Evolutionary conservation across 2,113 vertebrate genomes (phyloP).

Genomic region (Onychostruthus taczanowskii): DNA sequence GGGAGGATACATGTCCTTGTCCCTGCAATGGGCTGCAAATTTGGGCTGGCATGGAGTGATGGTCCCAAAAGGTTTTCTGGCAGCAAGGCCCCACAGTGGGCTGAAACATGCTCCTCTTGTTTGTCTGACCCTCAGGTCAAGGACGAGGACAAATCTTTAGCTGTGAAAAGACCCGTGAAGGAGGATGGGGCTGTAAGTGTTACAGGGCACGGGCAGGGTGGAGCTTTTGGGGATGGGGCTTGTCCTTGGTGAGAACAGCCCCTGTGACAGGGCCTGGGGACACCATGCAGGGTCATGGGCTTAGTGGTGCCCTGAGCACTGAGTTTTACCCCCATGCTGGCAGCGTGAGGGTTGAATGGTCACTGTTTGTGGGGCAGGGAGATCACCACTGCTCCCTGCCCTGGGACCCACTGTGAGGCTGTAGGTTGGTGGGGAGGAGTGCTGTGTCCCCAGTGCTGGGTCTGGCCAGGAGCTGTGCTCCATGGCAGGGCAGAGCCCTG

Average conservation of each 20-base stretch:
- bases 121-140: conserved; percentile 75
- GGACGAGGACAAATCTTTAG: conserved; percentile 76
- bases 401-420: background rate
- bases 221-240: background rate
- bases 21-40: background rate
- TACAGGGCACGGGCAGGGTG: background rate
- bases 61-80: background rate
- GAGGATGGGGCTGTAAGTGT: conserved; percentile 79
- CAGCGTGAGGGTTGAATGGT: background rate
- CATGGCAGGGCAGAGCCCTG: background rate
- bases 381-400: background rate
- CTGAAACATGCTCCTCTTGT: conserved; percentile 20
- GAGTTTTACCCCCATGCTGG: background rate
- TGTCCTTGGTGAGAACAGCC: background rate
- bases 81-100: background rate
- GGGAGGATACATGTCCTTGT: background rate
- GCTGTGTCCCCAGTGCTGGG: background rate
- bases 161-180: conserved; percentile 63
- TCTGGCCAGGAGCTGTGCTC: background rate
- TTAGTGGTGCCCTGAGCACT: background rate
- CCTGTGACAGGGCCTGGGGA: background rate
- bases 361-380: background rate
- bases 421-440: background rate
- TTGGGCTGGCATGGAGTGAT: background rate
- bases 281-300: background rate